These are phyloP conservation scores for Gastrophryne carolinensis DNA, from an alignment of 2,797 vertebrate genomes.

Conservation along the genomic window DNA sequence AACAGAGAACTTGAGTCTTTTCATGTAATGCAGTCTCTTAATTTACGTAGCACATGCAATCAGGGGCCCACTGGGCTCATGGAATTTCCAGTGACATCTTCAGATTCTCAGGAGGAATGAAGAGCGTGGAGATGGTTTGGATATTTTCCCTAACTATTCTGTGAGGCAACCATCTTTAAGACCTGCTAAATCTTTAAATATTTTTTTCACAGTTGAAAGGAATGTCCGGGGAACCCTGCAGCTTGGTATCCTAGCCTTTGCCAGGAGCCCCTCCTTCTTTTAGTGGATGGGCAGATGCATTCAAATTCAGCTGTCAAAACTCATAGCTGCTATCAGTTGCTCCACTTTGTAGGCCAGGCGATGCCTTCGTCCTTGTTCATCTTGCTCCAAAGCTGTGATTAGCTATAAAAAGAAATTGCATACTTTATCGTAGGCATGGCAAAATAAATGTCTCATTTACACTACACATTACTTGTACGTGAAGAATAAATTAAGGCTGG, in stretches of 20 bases:
- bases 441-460: not conserved
- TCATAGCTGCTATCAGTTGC: conserved; percentile 93
- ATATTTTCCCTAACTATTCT: conserved; percentile 29
- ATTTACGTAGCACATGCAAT: conserved; percentile 50
- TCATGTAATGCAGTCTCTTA: conserved; percentile 41
- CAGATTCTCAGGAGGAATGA: conserved; percentile 18
- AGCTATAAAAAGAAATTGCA: conserved; percentile 70
- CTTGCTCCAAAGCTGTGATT: conserved; percentile 87
- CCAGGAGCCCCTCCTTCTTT: conserved; percentile 56
- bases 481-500: not conserved
- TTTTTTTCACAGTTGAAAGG: conserved; percentile 41
- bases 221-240: conserved; percentile 47
- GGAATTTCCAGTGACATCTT: conserved; percentile 11
- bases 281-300: conserved; percentile 36
- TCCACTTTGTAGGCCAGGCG: conserved; percentile 93
- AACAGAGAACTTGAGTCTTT: conserved; percentile 47
- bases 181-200: conserved; percentile 1
- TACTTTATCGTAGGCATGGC: not conserved
- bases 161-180: conserved; percentile 13
- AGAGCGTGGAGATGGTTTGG: conserved; percentile 6
- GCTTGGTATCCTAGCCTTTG: conserved; percentile 48
- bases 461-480: not conserved
- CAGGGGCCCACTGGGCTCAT: conserved; percentile 15
- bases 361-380: conserved; percentile 92
- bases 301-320: conserved; percentile 88